phyloP scores from a whole-genome alignment of 2,888 invertebrate genomes.

The Parnassius apollo region DNA sequence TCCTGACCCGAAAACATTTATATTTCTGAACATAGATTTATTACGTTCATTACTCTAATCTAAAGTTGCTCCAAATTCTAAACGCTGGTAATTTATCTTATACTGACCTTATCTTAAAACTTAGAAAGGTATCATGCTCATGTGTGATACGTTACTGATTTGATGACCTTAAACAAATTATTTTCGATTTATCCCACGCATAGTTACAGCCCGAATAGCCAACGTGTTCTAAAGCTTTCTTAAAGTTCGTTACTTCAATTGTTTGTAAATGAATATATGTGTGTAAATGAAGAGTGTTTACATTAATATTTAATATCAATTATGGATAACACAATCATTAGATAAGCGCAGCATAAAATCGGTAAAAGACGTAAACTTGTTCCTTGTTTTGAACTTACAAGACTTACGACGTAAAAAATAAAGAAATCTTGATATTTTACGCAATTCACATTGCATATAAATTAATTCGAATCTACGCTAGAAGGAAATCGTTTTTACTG shows the following conservation, averaged over 20 bases:
- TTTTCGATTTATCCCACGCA: slow-evolving; percentile 27
- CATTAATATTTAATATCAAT: neutral
- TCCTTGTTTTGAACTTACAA: neutral
- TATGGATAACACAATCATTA: slow-evolving; percentile 1
- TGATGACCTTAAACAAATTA: slow-evolving; percentile 35
- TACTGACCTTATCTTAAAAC: slow-evolving; percentile 35
- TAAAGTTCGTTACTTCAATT: slow-evolving; percentile 8
- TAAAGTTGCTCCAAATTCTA: slow-evolving; percentile 33
- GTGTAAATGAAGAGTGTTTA: neutral
- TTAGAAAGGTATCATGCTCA: slow-evolving; percentile 38
- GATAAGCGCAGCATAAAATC: slow-evolving; percentile 5
- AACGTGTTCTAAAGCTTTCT: slow-evolving; percentile 1
- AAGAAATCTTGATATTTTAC: too few species aligned
- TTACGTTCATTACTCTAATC: slow-evolving; percentile 4
- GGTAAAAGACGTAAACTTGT: neutral
- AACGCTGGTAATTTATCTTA: slow-evolving; percentile 32
- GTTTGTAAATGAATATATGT: slow-evolving; percentile 7
- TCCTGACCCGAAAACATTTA: slow-evolving; percentile 10
- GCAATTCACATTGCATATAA: too few species aligned
- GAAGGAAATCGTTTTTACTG: neutral
- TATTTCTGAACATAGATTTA: slow-evolving; percentile 19
- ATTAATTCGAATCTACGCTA: too few species aligned
- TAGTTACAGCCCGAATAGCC: slow-evolving; percentile 14
- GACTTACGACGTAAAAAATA: too few species aligned
- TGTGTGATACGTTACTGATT: slow-evolving; percentile 32